These are phyloP conservation scores for Camelus bactrianus DNA, from an alignment of 2,113 vertebrate species.

Conservation along the genomic window DNA sequence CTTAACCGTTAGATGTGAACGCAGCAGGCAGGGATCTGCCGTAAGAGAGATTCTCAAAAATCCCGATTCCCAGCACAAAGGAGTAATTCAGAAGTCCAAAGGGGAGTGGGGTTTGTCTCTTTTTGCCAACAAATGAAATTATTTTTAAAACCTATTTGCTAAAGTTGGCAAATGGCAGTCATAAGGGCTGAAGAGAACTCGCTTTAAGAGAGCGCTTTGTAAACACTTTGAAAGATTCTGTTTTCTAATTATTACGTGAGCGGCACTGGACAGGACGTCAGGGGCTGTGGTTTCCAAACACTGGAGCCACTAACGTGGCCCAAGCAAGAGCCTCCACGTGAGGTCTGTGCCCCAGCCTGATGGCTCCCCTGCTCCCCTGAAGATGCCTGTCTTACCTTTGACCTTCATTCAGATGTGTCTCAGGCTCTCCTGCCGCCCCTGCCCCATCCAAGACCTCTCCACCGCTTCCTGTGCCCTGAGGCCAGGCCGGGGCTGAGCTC, in stretches of 20 bases:
- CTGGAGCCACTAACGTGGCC: background rate
- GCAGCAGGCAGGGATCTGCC: background rate
- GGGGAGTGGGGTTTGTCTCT: background rate
- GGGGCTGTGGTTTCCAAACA: background rate
- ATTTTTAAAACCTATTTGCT: too few species aligned
- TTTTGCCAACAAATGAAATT: background rate
- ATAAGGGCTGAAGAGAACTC: background rate
- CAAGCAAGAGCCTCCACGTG: too few species aligned
- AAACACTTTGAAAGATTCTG: background rate
- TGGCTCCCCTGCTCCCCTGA: background rate
- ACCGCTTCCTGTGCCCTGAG: background rate
- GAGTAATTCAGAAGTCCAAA: background rate
- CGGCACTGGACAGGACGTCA: rapidly evolving
- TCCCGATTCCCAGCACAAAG: background rate
- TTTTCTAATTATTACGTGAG: background rate
- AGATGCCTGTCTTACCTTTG: background rate
- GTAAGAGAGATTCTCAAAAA: background rate
- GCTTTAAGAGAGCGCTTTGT: too few species aligned
- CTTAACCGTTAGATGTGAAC: background rate
- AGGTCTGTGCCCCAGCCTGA: too few species aligned
- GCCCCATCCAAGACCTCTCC: background rate
- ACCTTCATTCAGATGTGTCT: rapidly evolving
- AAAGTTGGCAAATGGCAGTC: background rate
- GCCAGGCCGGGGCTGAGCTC: background rate
- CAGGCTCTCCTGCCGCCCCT: background rate